A percentile compares a stretch with the other conserved stretches of the same genome.
Evolutionary conservation across 1,140 invertebrate species (phyloP).

Genomic region (Reticulitermes speratus): DNA sequence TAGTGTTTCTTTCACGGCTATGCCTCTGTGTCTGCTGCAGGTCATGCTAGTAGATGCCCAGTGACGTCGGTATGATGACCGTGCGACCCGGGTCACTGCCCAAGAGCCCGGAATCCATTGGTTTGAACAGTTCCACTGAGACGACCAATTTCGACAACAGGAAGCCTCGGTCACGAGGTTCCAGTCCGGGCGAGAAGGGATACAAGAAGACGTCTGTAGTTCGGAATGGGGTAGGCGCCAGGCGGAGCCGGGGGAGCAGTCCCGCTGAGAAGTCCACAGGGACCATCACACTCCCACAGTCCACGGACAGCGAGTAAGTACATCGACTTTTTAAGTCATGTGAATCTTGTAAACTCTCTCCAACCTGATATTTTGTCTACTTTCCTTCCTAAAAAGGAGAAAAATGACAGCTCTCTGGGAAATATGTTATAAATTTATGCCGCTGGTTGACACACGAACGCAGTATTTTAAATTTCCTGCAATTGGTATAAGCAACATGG

Average conservation of each 20-base stretch:
- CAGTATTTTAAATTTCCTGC: no score
- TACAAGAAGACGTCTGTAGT: not conserved
- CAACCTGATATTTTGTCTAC: no score
- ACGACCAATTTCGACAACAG: not conserved
- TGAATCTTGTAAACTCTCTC: no score
- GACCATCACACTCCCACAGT: conserved; percentile 12
- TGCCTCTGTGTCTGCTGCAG: not conserved
- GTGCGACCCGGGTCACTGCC: not conserved
- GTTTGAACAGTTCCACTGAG: not conserved
- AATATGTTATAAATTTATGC: no score
- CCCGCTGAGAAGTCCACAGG: not conserved
- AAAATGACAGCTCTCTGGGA: no score
- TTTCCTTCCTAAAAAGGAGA: no score
- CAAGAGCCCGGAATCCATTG: conserved; percentile 17
- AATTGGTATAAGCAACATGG: no score
- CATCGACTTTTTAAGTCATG: no score
- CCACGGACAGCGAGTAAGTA: conserved; percentile 25
- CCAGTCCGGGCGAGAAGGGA: not conserved
- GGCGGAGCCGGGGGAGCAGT: not conserved
- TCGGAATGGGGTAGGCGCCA: not conserved
- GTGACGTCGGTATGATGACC: conserved; percentile 3
- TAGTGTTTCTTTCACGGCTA: not conserved
- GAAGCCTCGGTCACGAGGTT: not conserved
- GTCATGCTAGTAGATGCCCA: not conserved
- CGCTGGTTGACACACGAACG: no score